These are phyloP conservation scores for Rhopalosiphum nymphaeae DNA, from an alignment of 2,888 invertebrate species.

Conservation along the genomic window DNA sequence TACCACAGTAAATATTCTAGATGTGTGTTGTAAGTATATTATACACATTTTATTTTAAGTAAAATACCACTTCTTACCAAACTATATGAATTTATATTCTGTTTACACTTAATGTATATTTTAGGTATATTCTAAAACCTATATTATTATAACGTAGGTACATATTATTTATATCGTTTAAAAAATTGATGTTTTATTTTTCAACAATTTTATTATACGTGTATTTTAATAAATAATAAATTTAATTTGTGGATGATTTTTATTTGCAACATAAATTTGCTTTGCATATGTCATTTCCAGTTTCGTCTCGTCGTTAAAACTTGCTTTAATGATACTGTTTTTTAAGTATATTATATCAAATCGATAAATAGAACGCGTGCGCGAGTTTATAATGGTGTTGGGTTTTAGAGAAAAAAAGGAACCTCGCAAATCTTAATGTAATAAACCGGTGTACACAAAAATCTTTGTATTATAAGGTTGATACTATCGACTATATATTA, in stretches of 20 bases:
- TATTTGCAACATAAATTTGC: neutral
- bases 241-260: neutral
- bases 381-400: neutral
- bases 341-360: neutral
- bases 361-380: neutral
- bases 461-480: neutral
- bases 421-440: neutral
- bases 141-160: neutral
- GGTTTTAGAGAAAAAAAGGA: neutral
- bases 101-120: neutral
- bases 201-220: neutral
- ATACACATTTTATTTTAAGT: neutral
- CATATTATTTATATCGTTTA: neutral
- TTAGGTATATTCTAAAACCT: neutral
- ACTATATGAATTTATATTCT: neutral
- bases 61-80: neutral
- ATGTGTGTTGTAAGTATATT: neutral
- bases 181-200: neutral
- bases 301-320: neutral
- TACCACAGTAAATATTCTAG: neutral
- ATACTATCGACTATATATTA: neutral
- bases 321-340: neutral
- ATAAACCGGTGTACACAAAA: neutral
- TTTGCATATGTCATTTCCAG: neutral
- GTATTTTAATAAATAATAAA: neutral